phyloP scores from a whole-genome alignment of 2,888 invertebrate species.

The Hypena proboscidalis region DNA sequence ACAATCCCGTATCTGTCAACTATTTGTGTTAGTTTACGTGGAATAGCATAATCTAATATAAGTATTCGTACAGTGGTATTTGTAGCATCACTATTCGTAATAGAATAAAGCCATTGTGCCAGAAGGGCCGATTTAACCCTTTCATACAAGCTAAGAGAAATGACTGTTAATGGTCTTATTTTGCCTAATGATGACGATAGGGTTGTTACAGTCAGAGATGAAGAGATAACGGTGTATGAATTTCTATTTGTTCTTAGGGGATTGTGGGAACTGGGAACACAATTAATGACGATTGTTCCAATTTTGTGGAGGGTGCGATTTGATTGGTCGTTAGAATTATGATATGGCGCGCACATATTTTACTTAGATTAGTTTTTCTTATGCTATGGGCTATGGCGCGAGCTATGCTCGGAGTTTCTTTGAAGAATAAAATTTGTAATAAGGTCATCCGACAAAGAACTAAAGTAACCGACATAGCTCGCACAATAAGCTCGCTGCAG shows the following conservation, averaged over 20 bases:
- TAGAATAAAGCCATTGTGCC: conserved; percentile 81
- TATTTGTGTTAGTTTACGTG: too few species aligned
- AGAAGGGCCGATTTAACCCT: conserved; percentile 82
- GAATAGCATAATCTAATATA: too few species aligned
- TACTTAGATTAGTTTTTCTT: conserved; percentile 22
- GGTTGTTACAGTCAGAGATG: conserved; percentile 69
- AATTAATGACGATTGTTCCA: conserved; percentile 31
- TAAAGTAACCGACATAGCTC: too few species aligned
- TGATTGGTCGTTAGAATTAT: too few species aligned
- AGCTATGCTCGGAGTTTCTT: too few species aligned
- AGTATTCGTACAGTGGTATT: too few species aligned
- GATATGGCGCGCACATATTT: conserved; percentile 6
- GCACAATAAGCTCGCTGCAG: too few species aligned
- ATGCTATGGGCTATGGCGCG: too few species aligned
- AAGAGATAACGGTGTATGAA: conserved; percentile 80
- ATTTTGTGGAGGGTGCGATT: conserved; percentile 16
- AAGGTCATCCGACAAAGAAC: too few species aligned
- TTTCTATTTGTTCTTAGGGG: conserved; percentile 61
- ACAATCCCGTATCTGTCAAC: too few species aligned
- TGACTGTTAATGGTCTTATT: conserved; percentile 84
- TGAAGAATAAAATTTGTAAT: too few species aligned
- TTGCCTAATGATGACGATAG: conserved; percentile 80
- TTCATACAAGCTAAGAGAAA: conserved; percentile 80
- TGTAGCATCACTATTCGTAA: too few species aligned
- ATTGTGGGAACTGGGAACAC: conserved; percentile 33